These are phyloP conservation scores for Pseudorectes ferrugineus DNA, from an alignment of 2,113 vertebrate genomes.

Conservation along the genomic window DNA sequence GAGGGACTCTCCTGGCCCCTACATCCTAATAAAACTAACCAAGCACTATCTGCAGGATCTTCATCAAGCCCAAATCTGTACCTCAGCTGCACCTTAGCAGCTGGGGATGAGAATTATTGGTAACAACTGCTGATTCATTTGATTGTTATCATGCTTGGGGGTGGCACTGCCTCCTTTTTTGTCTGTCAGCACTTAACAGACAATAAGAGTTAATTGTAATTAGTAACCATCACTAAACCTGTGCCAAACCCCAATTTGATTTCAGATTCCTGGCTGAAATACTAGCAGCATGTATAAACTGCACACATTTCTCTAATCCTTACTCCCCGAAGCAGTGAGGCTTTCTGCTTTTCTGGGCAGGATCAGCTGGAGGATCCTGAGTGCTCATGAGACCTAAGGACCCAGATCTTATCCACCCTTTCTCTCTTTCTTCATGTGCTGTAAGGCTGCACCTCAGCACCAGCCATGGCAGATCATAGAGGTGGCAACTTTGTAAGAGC, in stretches of 20 bases:
- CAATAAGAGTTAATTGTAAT: neutral
- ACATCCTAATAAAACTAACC: neutral
- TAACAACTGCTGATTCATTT: neutral
- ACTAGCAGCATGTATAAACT: neutral
- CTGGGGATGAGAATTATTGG: neutral
- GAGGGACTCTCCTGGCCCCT: fast-evolving
- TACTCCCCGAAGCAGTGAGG: neutral
- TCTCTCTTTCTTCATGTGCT: neutral
- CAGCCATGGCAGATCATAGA: neutral
- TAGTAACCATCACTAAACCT: neutral
- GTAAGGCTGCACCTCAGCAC: fast-evolving
- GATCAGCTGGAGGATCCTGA: neutral
- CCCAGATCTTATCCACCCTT: neutral
- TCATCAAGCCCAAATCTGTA: neutral
- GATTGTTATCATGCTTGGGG: neutral
- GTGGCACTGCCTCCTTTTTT: neutral
- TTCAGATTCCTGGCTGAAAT: neutral
- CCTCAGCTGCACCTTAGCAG: neutral
- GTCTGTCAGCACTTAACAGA: neutral
- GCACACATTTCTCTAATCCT: fast-evolving
- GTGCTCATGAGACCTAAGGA: neutral
- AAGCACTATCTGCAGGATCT: neutral
- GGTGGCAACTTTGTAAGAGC: neutral
- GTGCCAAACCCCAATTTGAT: neutral
- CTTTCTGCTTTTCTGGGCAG: neutral